phyloP scores from a whole-genome alignment of 2,888 invertebrate genomes.

The Scrobipalpa atriplicella region DNA sequence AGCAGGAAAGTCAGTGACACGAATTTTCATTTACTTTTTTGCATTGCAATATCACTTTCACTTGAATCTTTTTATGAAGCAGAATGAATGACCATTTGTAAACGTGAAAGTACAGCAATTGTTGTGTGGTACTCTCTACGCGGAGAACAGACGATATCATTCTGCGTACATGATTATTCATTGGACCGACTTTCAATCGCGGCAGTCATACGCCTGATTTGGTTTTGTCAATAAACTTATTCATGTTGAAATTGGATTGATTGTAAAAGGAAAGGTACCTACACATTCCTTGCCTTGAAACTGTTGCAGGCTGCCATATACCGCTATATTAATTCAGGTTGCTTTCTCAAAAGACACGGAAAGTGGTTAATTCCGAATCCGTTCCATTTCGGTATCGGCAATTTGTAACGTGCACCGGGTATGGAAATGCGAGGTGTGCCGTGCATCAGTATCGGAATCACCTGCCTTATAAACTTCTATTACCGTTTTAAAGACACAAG shows the following conservation, averaged over 20 bases:
- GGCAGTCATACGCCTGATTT: slow-evolving; percentile 53
- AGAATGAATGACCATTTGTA: slow-evolving; percentile 72
- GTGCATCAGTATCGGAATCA: slow-evolving; percentile 24
- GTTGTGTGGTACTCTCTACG: slow-evolving; percentile 54
- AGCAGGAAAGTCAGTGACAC: slow-evolving; percentile 77
- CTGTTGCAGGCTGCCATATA: slow-evolving; percentile 48
- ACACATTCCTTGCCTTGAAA: slow-evolving; percentile 49
- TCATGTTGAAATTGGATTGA: slow-evolving; percentile 43
- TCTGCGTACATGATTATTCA: slow-evolving; percentile 61
- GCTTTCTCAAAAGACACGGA: slow-evolving; percentile 52
- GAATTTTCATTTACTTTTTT: slow-evolving; percentile 79
- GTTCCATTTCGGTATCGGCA: slow-evolving; percentile 28
- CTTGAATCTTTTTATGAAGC: slow-evolving; percentile 68
- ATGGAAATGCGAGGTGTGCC: slow-evolving; percentile 28
- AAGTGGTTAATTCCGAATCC: slow-evolving; percentile 27
- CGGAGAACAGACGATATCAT: slow-evolving; percentile 49
- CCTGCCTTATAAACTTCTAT: slow-evolving; percentile 21
- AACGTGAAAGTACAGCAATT: slow-evolving; percentile 77
- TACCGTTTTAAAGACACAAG: slow-evolving; percentile 22
- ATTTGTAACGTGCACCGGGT: slow-evolving; percentile 25
- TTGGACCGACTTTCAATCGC: slow-evolving; percentile 56
- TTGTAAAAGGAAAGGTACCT: slow-evolving; percentile 47
- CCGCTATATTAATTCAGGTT: slow-evolving; percentile 60
- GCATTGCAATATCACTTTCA: slow-evolving; percentile 78
- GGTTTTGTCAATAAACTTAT: slow-evolving; percentile 48